Evolutionary conservation across 2,797 vertebrate species (phyloP), one percentile per base, ranked within the genome.

Genomic region (Oreochromis grahami): DNA sequence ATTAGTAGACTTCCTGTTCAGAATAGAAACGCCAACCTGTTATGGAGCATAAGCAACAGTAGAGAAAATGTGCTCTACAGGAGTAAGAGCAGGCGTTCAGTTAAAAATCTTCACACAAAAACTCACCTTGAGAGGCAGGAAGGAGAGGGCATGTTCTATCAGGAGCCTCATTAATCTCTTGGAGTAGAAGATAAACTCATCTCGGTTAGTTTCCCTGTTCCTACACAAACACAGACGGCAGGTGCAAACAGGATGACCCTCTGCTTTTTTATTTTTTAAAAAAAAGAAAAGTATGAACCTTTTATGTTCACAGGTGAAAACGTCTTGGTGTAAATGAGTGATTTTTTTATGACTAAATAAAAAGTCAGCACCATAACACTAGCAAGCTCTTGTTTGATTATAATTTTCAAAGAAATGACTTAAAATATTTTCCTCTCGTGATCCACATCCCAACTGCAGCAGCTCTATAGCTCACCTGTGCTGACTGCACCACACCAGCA

Each of bases 131-230:
- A 98, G 96, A 0, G 97, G 98, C 78, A 98, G 94, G 93, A 98
- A 98, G 93, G 98, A 98, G 87, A 98, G 97, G 5, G 97, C 97
- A 0, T 98, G 97, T 79, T 98, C 98, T 1, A 98, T 98, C 58
- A 98, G 93, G 2, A 98, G 96, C 85, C 98, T 95, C 98, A 98
- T 98, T 92, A 98, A 95, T 86, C 98, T 97, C 95, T 98, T 98
- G 58, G 98, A 98, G 94, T 98, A 98, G 94, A 98, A 98, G 93
- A 98, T 98, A 86, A 98, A 98, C 90, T 98, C 97, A 0, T 98
- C 98, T 52, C 98, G 95, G 93, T 97, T 98, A 0, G 98, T 98
- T 83, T 98, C 98, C 90, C 97, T 98, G 95, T 98, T 98, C 94
- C 98, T 98, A 85, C 41, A 78, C 34, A 76, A 14, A 81, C 60